Conservation (phyloP, 1,140 invertebrate species). For the Globodera ellingtonae region DNA sequence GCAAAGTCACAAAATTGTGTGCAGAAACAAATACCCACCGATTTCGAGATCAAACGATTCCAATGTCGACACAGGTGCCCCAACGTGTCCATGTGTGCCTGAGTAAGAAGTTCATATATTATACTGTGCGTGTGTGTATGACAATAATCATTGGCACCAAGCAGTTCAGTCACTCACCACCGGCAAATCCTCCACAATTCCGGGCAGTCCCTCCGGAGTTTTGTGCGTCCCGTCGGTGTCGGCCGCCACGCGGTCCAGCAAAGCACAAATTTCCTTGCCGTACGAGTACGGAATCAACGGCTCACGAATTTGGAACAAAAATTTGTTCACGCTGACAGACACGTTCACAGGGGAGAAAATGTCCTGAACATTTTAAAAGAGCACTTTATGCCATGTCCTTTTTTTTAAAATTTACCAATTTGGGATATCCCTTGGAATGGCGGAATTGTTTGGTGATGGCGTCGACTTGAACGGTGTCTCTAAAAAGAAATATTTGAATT, state of each 20-base stretch:
- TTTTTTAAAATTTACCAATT: constrained; percentile 13
- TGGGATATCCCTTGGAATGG: constrained; percentile 19
- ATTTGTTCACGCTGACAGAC: constrained; percentile 27
- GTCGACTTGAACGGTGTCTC: constrained; percentile 22
- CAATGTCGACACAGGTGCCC: constrained; percentile 23
- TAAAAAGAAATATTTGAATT: constrained; percentile 1
- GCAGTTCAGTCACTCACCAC: not conserved
- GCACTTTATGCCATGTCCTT: not conserved
- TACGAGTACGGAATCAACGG: constrained; percentile 35
- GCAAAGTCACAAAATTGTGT: too few relatives aligned
- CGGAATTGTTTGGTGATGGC: constrained; percentile 23
- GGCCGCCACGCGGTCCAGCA: not conserved
- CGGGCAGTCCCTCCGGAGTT: constrained; percentile 8
- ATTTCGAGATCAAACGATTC: constrained; percentile 14
- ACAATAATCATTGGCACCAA: not conserved
- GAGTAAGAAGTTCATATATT: not conserved
- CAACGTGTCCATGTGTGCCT: constrained; percentile 39
- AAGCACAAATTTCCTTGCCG: constrained; percentile 29
- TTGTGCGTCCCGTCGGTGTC: not conserved
- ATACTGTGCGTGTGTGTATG: too few relatives aligned
- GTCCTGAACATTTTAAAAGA: constrained; percentile 9
- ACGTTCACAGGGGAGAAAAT: constrained; percentile 22
- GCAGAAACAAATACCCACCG: not conserved
- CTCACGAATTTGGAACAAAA: constrained; percentile 32
- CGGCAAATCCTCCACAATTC: constrained; percentile 24